These are phyloP conservation scores for Sylvia borin DNA, from an alignment of 2,797 vertebrate species.

Conservation along the genomic window DNA sequence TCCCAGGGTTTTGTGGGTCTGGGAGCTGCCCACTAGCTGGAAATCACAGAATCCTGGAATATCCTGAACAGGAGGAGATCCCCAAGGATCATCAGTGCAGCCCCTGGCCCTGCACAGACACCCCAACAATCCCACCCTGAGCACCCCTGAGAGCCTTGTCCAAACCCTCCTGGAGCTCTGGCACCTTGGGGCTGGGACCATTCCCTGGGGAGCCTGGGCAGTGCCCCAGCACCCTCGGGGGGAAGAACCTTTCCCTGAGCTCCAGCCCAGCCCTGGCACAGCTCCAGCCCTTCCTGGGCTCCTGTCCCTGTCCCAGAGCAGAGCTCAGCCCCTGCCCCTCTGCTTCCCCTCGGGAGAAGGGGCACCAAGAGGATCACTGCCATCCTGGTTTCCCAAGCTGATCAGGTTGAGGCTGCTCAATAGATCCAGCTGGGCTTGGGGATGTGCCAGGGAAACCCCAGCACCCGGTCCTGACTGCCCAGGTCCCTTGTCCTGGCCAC, in stretches of 20 bases:
- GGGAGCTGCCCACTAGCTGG: neutral
- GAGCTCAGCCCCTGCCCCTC: neutral
- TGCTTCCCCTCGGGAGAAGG: accelerated
- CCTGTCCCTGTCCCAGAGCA: neutral
- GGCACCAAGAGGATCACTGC: neutral
- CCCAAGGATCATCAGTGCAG: accelerated
- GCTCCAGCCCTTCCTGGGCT: neutral
- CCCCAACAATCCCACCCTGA: neutral
- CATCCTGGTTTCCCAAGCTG: neutral
- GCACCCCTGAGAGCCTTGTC: neutral
- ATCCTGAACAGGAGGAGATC: accelerated
- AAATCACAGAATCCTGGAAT: neutral
- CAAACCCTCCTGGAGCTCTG: neutral
- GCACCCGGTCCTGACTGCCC: neutral
- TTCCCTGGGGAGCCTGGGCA: neutral
- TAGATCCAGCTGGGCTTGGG: accelerated
- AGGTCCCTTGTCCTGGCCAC: neutral
- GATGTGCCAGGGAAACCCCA: neutral
- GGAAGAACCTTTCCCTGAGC: neutral
- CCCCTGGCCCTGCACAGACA: neutral
- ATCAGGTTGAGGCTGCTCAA: neutral
- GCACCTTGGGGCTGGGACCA: neutral
- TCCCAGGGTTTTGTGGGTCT: too few species aligned
- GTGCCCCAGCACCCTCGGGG: neutral
- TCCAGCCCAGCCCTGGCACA: neutral